phyloP scores from a whole-genome alignment of 1,140 invertebrate genomes.

The Yoshiicerus persimilis region DNA sequence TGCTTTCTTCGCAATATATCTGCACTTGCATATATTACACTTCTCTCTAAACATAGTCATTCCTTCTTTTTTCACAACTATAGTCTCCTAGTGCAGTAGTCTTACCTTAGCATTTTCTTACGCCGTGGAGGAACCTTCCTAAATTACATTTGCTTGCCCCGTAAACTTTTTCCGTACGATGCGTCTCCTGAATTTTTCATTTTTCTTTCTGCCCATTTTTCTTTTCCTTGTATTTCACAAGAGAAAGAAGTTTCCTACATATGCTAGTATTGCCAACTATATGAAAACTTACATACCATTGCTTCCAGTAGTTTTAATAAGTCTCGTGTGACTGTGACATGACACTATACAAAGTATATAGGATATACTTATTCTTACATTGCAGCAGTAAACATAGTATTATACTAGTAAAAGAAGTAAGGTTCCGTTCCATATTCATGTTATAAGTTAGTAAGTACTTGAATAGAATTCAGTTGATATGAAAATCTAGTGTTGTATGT shows the following conservation, averaged over 20 bases:
- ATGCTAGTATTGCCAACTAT: not conserved
- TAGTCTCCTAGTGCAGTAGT: not conserved
- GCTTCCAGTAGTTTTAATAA: not conserved
- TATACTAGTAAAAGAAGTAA: not conserved
- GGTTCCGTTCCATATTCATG: not conserved
- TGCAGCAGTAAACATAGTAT: not conserved
- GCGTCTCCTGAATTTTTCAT: constrained; percentile 28
- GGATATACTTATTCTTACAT: not conserved
- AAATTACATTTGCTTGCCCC: constrained; percentile 19
- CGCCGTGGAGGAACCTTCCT: not conserved
- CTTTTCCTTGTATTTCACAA: not conserved
- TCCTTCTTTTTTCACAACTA: not conserved
- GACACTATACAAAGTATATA: not conserved
- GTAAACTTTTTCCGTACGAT: not conserved
- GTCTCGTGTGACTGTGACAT: not conserved
- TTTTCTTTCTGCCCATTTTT: not conserved
- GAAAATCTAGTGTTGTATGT: too few relatives aligned
- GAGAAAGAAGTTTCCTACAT: not conserved
- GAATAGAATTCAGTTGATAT: too few relatives aligned
- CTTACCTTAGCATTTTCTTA: not conserved
- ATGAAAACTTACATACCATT: not conserved
- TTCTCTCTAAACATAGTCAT: not conserved
- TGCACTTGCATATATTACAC: not conserved
- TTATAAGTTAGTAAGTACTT: too few relatives aligned
- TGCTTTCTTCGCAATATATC: not conserved